Evolutionary conservation across 2,888 invertebrate species (phyloP).

Genomic region (Fissipunctia ypsillon): DNA sequence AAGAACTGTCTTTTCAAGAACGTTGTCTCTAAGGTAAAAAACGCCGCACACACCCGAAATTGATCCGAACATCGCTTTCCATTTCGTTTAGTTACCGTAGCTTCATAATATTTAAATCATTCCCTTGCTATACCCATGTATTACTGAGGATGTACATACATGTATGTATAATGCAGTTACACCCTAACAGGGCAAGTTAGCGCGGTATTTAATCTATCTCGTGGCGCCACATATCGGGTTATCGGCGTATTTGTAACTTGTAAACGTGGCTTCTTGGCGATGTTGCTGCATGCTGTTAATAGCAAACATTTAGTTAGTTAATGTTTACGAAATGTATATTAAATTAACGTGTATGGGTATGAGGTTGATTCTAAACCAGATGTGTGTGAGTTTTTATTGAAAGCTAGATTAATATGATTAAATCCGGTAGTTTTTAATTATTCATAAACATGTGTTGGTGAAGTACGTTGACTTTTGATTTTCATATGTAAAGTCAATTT

Average conservation of each 20-base stretch:
- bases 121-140: neutral
- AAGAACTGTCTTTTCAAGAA: conserved; percentile 22
- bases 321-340: neutral
- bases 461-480: neutral
- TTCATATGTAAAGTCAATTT: neutral
- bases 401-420: too few relatives aligned
- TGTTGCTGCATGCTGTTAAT: conserved; percentile 13
- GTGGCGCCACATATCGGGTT: conserved; percentile 30
- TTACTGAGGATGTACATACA: neutral
- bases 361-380: neutral
- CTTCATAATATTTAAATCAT: conserved; percentile 9
- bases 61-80: neutral
- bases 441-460: too few relatives aligned
- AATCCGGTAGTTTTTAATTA: neutral
- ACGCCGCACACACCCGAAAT: neutral
- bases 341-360: neutral
- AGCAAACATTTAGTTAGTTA: conserved; percentile 10
- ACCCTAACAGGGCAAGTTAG: conserved; percentile 21
- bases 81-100: neutral
- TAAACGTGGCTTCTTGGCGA: conserved; percentile 21
- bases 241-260: conserved; percentile 43
- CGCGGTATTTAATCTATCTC: conserved; percentile 45
- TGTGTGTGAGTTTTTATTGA: neutral
- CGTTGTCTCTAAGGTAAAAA: neutral
- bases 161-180: conserved; percentile 26